Evolutionary conservation across 2,797 vertebrate genomes (phyloP).

Genomic region (Semaprochilodus insignis): DNA sequence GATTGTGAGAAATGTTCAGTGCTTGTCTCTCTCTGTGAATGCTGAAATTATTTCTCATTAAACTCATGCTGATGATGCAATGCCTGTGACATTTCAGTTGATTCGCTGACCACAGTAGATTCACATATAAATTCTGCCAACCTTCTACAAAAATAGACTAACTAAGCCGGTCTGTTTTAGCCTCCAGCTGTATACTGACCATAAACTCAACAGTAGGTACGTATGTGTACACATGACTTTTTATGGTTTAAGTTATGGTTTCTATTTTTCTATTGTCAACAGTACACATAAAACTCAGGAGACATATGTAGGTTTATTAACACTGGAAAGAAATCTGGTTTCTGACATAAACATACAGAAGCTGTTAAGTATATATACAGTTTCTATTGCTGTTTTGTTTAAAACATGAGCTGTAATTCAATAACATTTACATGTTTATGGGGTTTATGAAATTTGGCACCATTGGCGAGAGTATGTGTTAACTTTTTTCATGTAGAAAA

Average conservation of each 20-base stretch:
- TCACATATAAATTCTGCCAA: slow-evolving; percentile 9
- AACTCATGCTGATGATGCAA: slow-evolving; percentile 34
- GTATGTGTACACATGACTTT: too few relatives aligned
- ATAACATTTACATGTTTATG: too few relatives aligned
- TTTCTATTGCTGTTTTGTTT: background rate
- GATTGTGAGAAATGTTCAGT: slow-evolving; percentile 3
- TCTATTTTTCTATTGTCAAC: too few relatives aligned
- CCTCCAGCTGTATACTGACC: background rate
- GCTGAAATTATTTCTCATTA: slow-evolving; percentile 43
- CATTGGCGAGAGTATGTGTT: too few relatives aligned
- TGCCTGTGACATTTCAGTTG: slow-evolving; percentile 53
- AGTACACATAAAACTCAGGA: too few relatives aligned
- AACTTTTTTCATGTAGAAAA: too few relatives aligned
- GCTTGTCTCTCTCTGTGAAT: slow-evolving; percentile 10
- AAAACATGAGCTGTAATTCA: background rate
- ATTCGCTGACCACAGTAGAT: slow-evolving; percentile 32
- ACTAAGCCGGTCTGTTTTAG: background rate
- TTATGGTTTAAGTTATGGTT: too few relatives aligned
- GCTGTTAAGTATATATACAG: background rate
- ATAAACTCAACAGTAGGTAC: background rate
- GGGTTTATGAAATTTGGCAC: too few relatives aligned
- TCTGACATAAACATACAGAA: background rate
- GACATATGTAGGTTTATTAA: too few relatives aligned
- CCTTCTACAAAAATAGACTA: slow-evolving; percentile 6
- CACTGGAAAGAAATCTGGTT: background rate